A percentile compares a stretch with the other conserved stretches of the same genome.
These are phyloP conservation scores for Ypsolopha scabrella DNA, from an alignment of 2,888 invertebrate species.

Conservation along the genomic window DNA sequence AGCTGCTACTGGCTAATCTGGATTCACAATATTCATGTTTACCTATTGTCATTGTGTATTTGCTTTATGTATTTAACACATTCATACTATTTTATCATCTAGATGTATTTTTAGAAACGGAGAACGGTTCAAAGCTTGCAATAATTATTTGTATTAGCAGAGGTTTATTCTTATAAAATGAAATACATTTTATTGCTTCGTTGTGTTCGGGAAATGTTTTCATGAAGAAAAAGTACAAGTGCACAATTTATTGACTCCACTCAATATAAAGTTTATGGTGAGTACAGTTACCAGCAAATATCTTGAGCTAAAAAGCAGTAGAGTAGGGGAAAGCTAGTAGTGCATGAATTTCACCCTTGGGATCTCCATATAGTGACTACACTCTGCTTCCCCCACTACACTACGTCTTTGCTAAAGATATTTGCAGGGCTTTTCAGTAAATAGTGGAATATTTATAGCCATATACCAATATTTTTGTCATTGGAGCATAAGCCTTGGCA, in stretches of 20 bases:
- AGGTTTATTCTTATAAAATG: constrained; percentile 8
- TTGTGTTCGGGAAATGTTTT: not conserved
- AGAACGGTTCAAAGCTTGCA: constrained; percentile 44
- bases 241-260: not conserved
- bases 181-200: constrained; percentile 7
- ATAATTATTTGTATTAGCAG: constrained; percentile 16
- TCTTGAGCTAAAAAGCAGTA: no score
- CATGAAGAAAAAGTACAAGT: not conserved
- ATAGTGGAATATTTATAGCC: no score
- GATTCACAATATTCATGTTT: constrained; percentile 34
- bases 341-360: no score
- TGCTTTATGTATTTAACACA: constrained; percentile 45
- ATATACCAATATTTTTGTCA: no score
- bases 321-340: no score
- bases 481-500: no score
- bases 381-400: no score
- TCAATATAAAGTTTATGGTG: not conserved
- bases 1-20: constrained; percentile 33
- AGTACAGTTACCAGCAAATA: not conserved
- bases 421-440: no score
- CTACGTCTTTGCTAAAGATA: no score
- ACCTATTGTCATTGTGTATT: constrained; percentile 47
- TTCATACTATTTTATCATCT: constrained; percentile 60
- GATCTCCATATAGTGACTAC: no score
- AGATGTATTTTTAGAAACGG: constrained; percentile 62